Conservation (phyloP, 2,888 invertebrate species). For the Pseudococcus longispinus region DNA sequence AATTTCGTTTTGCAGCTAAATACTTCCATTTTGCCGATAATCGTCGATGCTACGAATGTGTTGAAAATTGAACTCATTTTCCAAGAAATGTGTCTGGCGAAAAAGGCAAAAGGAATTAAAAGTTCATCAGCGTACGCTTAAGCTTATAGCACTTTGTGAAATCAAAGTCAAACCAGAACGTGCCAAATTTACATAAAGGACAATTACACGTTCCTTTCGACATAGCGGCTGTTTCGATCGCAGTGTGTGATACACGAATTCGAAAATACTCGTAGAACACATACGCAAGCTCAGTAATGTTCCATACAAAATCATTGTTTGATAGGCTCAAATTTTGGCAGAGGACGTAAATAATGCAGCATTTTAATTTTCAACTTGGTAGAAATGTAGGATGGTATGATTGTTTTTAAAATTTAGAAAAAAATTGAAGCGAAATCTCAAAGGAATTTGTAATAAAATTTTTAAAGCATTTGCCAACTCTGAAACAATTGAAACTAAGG, state of each 20-base stretch:
- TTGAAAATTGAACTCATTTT: slow-evolving; percentile 34
- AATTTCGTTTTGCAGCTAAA: slow-evolving; percentile 40
- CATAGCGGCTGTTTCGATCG: neutral
- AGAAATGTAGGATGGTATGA: too few relatives aligned
- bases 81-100: neutral
- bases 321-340: too few relatives aligned
- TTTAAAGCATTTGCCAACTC: too few relatives aligned
- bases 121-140: neutral
- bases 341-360: too few relatives aligned
- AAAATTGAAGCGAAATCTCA: too few relatives aligned
- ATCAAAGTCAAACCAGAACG: neutral
- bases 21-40: slow-evolving; percentile 25
- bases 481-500: too few relatives aligned
- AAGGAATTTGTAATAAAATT: too few relatives aligned
- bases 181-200: neutral
- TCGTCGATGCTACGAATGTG: slow-evolving; percentile 19
- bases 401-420: too few relatives aligned
- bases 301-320: too few relatives aligned
- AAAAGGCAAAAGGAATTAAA: slow-evolving; percentile 8
- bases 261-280: neutral
- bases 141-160: neutral
- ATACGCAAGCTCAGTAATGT: neutral
- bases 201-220: neutral
- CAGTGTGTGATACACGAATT: too few relatives aligned
- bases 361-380: too few relatives aligned